These are phyloP conservation scores for Notolepis coatsorum DNA, from an alignment of 2,797 vertebrate species.

Conservation along the genomic window DNA sequence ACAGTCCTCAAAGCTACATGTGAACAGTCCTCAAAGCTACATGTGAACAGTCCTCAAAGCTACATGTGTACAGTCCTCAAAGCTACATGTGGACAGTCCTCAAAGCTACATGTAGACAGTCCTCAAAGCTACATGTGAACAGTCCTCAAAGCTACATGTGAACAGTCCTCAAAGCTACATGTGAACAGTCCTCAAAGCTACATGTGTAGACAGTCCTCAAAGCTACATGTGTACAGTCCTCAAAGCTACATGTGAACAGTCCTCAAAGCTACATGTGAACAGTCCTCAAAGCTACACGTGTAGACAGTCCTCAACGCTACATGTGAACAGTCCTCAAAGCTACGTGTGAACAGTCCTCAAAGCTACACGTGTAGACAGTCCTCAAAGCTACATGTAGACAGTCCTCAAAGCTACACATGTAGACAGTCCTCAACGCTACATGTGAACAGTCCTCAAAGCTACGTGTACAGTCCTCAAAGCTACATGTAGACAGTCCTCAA, in stretches of 20 bases:
- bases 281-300: too few species aligned
- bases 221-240: not conserved
- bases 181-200: constrained; percentile 23
- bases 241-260: constrained; percentile 38
- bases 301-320: constrained; percentile 22
- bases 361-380: constrained; percentile 27
- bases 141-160: constrained; percentile 7
- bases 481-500: too few species aligned
- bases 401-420: too few species aligned
- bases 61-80: too few species aligned
- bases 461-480: constrained; percentile 25
- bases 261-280: not conserved
- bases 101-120: not conserved
- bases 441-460: too few species aligned
- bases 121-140: too few species aligned
- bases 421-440: constrained; percentile 21
- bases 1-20: constrained; percentile 15
- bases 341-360: constrained; percentile 29
- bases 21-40: too few species aligned
- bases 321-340: too few species aligned
- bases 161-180: too few species aligned
- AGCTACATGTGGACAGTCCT: constrained; percentile 34
- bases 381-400: not conserved
- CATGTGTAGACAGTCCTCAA: constrained; percentile 25
- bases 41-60: constrained; percentile 26